Conservation (phyloP, 2,113 vertebrate species). For the Oncorhynchus masou region DNA sequence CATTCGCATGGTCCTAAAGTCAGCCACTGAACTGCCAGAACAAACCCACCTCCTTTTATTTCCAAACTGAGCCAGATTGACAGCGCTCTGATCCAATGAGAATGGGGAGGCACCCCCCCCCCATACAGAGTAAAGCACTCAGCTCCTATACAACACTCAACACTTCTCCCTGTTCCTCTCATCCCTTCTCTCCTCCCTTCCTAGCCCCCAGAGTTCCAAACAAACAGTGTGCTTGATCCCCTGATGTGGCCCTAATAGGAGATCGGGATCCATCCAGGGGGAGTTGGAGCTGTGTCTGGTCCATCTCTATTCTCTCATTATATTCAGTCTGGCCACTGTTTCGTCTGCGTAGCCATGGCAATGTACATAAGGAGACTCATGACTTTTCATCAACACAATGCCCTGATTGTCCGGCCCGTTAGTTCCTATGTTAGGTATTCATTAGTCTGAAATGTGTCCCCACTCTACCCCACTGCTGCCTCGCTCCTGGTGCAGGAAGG, state of each 20-base stretch:
- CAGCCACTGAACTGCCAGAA: too few relatives aligned
- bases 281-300: slow-evolving; percentile 48
- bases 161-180: slow-evolving; percentile 41
- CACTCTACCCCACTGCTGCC: slow-evolving; percentile 43
- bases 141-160: too few relatives aligned
- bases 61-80: too few relatives aligned
- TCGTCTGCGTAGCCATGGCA: slow-evolving; percentile 70
- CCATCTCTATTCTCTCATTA: slow-evolving; percentile 62
- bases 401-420: slow-evolving; percentile 61
- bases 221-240: slow-evolving; percentile 33
- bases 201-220: slow-evolving; percentile 10
- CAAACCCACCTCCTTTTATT: too few relatives aligned
- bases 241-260: slow-evolving; percentile 55
- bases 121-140: too few relatives aligned
- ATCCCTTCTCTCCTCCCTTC: background rate
- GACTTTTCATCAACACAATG: slow-evolving; percentile 67
- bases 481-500: slow-evolving; percentile 34
- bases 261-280: slow-evolving; percentile 59
- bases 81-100: too few relatives aligned
- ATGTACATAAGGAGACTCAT: slow-evolving; percentile 72
- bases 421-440: slow-evolving; percentile 48
- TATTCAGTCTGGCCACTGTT: slow-evolving; percentile 56
- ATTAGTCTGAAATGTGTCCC: slow-evolving; percentile 54
- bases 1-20: too few relatives aligned
- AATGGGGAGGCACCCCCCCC: too few relatives aligned